Evolutionary conservation across 2,797 vertebrate genomes (phyloP), one percentile per base, ranked within the genome.

Genomic region (Synanceia verrucosa): DNA sequence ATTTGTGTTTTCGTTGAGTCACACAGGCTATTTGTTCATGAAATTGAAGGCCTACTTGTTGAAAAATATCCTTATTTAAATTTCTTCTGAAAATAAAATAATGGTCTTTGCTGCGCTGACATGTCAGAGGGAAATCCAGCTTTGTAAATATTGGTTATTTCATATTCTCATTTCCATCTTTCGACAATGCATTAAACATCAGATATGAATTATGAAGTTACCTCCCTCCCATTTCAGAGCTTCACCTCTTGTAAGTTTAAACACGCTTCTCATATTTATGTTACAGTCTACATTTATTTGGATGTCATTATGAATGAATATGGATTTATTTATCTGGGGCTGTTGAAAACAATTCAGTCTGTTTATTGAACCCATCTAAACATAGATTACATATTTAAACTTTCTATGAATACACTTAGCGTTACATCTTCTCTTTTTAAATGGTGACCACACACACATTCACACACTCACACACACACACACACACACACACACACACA

Each of bases 181-280:
- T 52, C 12, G 5, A 52, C 36, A 9, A 56, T 66, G 19, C 46
- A 78, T 69, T 71, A 70, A 78, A 81, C 58, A 79, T 61, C 24
- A 64, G 6, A 18, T 55, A 74, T 79, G 6, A 80, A 76, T 65
- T 62, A 77, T 76, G 5, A 43, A 78, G 53, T 44, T 7, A 29
- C 28, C 28, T 29, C 28, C 28, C 10, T 44, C 48, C 14, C 9
- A 18, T 18, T 52, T 55, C n/a, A 43, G 11, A 53, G 24, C 56
- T 65, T 55, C 23, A 44, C 11, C 23, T 73, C 50, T 6, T 68
- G 28, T 50, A 58, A 65, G 39, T 58, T 77, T 74, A 66, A 73
- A 66, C 33, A 72, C 33, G 34, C 73, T 48, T 59, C 29, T 71
- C 47, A 76, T 65, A 78, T 76, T 64, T n/a, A 70, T 66, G 67